Conservation (phyloP, 2,113 vertebrate genomes). For the Orycteropus afer region DNA sequence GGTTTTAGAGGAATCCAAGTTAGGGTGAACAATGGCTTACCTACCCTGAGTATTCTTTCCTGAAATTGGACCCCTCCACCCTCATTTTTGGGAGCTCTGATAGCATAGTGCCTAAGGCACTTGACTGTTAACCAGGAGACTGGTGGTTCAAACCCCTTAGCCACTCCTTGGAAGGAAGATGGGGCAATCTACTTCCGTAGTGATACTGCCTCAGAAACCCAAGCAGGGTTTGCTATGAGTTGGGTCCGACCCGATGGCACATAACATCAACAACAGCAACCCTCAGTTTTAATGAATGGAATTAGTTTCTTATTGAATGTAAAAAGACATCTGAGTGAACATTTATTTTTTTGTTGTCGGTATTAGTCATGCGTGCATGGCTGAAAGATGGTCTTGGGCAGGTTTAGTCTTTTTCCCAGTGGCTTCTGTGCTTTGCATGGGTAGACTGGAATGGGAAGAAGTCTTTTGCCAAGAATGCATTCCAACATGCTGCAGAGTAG, state of each 20-base stretch:
- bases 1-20: slow-evolving; percentile 55
- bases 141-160: too few relatives aligned
- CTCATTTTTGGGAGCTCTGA: neutral
- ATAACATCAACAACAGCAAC: too few relatives aligned
- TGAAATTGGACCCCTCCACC: neutral
- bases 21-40: slow-evolving; percentile 28
- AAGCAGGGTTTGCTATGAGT: too few relatives aligned
- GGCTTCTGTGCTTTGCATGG: slow-evolving; percentile 56
- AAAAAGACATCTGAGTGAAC: slow-evolving; percentile 47
- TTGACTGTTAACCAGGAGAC: too few relatives aligned
- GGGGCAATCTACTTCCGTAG: too few relatives aligned
- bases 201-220: too few relatives aligned
- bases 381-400: slow-evolving; percentile 54
- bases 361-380: slow-evolving; percentile 49
- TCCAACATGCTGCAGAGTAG: slow-evolving; percentile 61
- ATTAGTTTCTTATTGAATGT: slow-evolving; percentile 50
- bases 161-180: too few relatives aligned
- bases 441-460: slow-evolving; percentile 54
- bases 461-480: slow-evolving; percentile 74
- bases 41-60: neutral
- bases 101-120: too few relatives aligned
- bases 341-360: slow-evolving; percentile 61
- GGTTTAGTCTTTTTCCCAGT: slow-evolving; percentile 66
- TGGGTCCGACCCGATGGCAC: too few relatives aligned
- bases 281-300: slow-evolving; percentile 34